These are phyloP conservation scores for Mythimna vitellina DNA, from an alignment of 2,888 invertebrate genomes.

Conservation along the genomic window DNA sequence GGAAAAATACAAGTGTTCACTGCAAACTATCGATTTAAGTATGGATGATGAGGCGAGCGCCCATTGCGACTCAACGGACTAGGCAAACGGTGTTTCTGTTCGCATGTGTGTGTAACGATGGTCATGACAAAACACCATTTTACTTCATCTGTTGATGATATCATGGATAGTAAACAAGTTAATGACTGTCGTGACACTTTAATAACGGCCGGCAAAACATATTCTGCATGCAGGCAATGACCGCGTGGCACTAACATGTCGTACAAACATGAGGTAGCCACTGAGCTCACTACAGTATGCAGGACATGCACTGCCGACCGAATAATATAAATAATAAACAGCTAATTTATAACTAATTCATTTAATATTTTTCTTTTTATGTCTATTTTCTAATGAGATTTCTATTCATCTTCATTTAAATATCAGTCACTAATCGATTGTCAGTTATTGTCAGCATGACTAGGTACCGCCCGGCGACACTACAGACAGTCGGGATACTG, in stretches of 20 bases:
- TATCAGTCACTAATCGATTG: slow-evolving; percentile 81
- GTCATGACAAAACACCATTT: slow-evolving; percentile 62
- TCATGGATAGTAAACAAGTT: slow-evolving; percentile 68
- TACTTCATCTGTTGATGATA: slow-evolving; percentile 63
- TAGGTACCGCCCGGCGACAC: slow-evolving; percentile 45
- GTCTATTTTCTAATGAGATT: slow-evolving; percentile 87
- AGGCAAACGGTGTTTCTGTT: slow-evolving; percentile 53
- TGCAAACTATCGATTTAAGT: slow-evolving; percentile 61
- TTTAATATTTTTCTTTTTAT: slow-evolving; percentile 79
- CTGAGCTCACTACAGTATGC: slow-evolving; percentile 58
- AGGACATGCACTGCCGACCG: slow-evolving; percentile 69
- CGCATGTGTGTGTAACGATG: slow-evolving; percentile 61
- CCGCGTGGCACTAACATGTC: slow-evolving; percentile 23
- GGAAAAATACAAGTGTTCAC: slow-evolving; percentile 66
- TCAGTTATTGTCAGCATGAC: slow-evolving; percentile 76
- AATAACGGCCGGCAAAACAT: slow-evolving; percentile 51
- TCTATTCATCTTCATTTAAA: slow-evolving; percentile 81
- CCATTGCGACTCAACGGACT: slow-evolving; percentile 47
- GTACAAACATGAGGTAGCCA: slow-evolving; percentile 30
- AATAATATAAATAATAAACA: slow-evolving; percentile 84
- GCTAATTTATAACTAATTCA: slow-evolving; percentile 85
- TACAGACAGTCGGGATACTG: slow-evolving; percentile 43
- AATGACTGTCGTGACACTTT: slow-evolving; percentile 67
- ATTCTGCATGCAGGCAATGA: slow-evolving; percentile 48
- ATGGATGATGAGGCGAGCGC: slow-evolving; percentile 46